Percentiles rank a stretch among this genome's conserved stretches.
Evolutionary conservation across 64 coral and sea anemone species (phyloP).

Genomic region (Dendrophyllia cribrosa): DNA sequence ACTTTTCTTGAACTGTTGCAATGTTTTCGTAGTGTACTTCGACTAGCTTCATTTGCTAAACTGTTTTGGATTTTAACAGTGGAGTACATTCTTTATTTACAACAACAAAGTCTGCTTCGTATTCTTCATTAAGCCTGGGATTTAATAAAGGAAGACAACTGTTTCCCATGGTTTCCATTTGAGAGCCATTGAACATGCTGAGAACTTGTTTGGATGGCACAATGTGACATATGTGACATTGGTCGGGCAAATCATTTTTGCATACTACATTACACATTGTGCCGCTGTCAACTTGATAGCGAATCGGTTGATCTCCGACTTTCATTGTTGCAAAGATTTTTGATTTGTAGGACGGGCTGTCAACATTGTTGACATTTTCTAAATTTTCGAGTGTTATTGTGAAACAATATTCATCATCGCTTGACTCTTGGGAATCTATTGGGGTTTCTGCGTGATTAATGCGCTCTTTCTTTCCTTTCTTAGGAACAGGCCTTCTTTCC

Average conservation of each 20-base stretch:
- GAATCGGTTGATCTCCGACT: constrained; percentile 2
- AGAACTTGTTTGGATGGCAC: background rate
- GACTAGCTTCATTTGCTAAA: background rate
- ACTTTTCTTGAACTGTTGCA: background rate
- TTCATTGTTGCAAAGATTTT: background rate
- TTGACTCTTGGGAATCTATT: background rate
- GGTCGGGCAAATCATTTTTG: background rate
- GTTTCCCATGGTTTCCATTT: background rate
- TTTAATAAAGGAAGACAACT: background rate
- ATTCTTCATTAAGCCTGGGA: background rate
- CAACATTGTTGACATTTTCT: constrained; percentile 2
- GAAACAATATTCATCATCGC: background rate
- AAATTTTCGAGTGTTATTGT: background rate
- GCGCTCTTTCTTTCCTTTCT: background rate
- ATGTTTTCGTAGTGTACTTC: constrained; percentile 15
- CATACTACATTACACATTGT: no score
- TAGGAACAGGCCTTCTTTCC: background rate
- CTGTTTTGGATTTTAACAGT: constrained; percentile 21
- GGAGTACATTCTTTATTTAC: background rate
- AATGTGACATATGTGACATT: background rate
- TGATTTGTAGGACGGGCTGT: background rate
- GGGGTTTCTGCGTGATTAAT: background rate
- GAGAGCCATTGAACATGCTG: background rate
- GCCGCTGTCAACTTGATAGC: no score
- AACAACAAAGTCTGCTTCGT: background rate